Evolutionary conservation across 2,797 vertebrate species (phyloP).

Genomic region (Okamejei kenojei): DNA sequence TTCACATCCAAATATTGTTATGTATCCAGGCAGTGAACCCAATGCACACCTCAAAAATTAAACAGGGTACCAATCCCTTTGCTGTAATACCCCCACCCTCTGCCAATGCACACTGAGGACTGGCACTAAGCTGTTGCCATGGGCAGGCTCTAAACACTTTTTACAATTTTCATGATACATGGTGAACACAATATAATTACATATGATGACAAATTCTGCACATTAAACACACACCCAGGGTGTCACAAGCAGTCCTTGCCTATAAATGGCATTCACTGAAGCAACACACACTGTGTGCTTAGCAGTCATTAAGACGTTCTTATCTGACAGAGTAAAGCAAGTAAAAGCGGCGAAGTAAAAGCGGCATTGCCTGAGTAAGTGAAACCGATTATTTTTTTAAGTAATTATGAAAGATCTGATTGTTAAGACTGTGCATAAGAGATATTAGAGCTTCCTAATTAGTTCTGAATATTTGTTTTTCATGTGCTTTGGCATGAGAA

Average conservation of each 20-base stretch:
- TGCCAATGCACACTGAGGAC: not conserved
- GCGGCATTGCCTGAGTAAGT: not conserved
- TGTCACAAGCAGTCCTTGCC: not conserved
- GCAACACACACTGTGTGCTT: not conserved
- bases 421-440: not conserved
- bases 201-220: not conserved
- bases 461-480: not conserved
- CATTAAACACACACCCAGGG: not conserved
- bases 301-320: not conserved
- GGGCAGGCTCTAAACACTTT: not conserved
- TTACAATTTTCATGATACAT: not conserved
- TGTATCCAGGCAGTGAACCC: too few species aligned
- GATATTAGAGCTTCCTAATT: not conserved
- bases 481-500: not conserved
- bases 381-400: not conserved
- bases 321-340: not conserved
- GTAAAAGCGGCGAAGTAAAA: not conserved
- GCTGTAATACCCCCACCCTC: not conserved
- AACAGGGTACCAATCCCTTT: not conserved
- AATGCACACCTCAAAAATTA: not conserved
- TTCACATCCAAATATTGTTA: too few species aligned
- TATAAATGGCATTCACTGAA: not conserved
- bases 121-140: not conserved
- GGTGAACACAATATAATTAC: not conserved
- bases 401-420: not conserved